phyloP scores from a whole-genome alignment of 2,113 vertebrate genomes.

The Genyomyrus donnyi region DNA sequence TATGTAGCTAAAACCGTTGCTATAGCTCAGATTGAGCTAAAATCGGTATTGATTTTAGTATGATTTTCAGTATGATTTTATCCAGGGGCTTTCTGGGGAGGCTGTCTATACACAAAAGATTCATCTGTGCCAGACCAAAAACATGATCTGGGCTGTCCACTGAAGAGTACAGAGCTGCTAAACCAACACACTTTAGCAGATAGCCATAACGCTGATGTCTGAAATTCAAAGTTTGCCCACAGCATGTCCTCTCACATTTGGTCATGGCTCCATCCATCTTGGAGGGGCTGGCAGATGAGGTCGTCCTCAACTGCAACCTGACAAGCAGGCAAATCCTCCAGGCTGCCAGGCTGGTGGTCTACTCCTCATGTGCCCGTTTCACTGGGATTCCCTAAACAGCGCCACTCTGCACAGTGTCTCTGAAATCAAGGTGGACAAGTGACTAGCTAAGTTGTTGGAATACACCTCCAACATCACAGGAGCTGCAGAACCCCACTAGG shows the following conservation, averaged over 20 bases:
- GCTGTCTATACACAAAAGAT: not conserved
- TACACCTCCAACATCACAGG: not conserved
- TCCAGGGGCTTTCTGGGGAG: not conserved
- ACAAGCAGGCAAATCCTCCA: not conserved
- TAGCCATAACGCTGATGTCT: not conserved
- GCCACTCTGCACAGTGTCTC: slow-evolving; percentile 68
- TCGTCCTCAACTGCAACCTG: not conserved
- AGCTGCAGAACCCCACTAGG: not conserved
- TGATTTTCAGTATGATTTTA: not conserved
- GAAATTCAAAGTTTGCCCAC: not conserved
- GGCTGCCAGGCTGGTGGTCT: not conserved
- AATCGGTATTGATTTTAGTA: not conserved
- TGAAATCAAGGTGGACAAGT: slow-evolving; percentile 44
- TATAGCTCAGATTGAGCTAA: not conserved
- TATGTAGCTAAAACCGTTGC: not conserved
- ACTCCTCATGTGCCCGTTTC: not conserved
- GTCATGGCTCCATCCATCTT: not conserved
- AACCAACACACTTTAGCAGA: not conserved
- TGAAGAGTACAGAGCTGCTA: not conserved
- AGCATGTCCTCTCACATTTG: not conserved
- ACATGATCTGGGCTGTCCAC: not conserved
- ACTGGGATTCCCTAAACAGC: slow-evolving; percentile 67
- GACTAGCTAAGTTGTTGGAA: not conserved
- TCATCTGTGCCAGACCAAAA: not conserved
- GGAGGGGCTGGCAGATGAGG: not conserved